Evolutionary conservation across 2,797 vertebrate genomes (phyloP).

Genomic region (Ctenopoma multispine): DNA sequence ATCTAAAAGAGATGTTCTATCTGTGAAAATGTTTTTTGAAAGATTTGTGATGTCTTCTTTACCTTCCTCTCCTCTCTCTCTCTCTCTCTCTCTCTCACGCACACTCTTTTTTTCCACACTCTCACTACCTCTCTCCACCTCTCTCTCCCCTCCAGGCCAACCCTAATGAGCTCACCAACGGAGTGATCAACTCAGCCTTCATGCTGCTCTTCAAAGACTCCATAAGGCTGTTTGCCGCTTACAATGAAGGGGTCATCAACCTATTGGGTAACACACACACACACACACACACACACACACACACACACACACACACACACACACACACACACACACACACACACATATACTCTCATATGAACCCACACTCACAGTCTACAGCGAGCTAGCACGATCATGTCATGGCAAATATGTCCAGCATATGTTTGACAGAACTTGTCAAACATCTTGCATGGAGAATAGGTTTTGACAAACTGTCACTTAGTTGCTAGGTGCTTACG

Average conservation of each 20-base stretch:
- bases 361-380: slow-evolving; percentile 4
- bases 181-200: slow-evolving; percentile 95
- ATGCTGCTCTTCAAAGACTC: slow-evolving; percentile 98
- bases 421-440: background rate
- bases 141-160: slow-evolving; percentile 85
- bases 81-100: background rate
- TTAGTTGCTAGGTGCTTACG: slow-evolving; percentile 26
- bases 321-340: slow-evolving; percentile 42
- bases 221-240: slow-evolving; percentile 95
- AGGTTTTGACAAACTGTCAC: slow-evolving; percentile 50
- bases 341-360: background rate
- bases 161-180: slow-evolving; percentile 93
- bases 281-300: background rate
- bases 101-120: background rate
- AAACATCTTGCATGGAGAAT: slow-evolving; percentile 20
- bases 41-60: slow-evolving; percentile 12
- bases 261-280: slow-evolving; percentile 88
- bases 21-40: slow-evolving; percentile 3
- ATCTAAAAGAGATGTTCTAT: slow-evolving; percentile 19
- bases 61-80: background rate
- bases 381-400: background rate
- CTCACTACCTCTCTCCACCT: background rate
- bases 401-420: background rate
- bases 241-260: slow-evolving; percentile 98
- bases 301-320: background rate